phyloP scores from a whole-genome alignment of 2,888 invertebrate genomes.

The Drosophila parthenogenetica region DNA sequence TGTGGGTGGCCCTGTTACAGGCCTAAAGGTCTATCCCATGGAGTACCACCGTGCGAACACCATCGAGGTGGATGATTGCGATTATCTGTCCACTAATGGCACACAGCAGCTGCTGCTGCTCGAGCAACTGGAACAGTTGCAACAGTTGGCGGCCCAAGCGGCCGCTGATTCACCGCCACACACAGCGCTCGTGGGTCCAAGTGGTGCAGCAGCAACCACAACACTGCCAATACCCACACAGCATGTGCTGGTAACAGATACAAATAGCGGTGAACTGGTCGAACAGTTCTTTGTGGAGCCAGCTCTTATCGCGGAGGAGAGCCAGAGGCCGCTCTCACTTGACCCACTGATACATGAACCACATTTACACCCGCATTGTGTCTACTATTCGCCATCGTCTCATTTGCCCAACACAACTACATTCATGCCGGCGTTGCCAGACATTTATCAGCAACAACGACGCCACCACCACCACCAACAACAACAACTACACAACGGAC shows the following conservation, averaged over 20 bases:
- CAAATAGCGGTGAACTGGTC: conserved; percentile 77
- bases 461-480: conserved; percentile 51
- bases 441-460: conserved; percentile 64
- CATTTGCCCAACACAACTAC: conserved; percentile 57
- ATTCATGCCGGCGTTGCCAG: conserved; percentile 67
- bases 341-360: conserved; percentile 51
- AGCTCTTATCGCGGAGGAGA: conserved; percentile 66
- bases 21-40: conserved; percentile 57
- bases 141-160: conserved; percentile 81
- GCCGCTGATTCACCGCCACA: conserved; percentile 82
- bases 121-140: conserved; percentile 82
- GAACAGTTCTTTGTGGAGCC: conserved; percentile 81
- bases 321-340: conserved; percentile 28
- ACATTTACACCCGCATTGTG: conserved; percentile 81
- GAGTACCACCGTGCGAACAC: conserved; percentile 84
- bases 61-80: conserved; percentile 84
- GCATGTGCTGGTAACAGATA: conserved; percentile 79
- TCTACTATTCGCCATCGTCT: conserved; percentile 77
- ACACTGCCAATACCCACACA: conserved; percentile 72
- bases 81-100: conserved; percentile 71
- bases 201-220: conserved; percentile 38
- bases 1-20: conserved; percentile 63
- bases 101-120: conserved; percentile 79
- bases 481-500: conserved; percentile 73
- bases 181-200: conserved; percentile 50